Evolutionary conservation across 1,140 invertebrate species (phyloP), one percentile per base, ranked within the genome.

Genomic region (Holotrichia oblita): DNA sequence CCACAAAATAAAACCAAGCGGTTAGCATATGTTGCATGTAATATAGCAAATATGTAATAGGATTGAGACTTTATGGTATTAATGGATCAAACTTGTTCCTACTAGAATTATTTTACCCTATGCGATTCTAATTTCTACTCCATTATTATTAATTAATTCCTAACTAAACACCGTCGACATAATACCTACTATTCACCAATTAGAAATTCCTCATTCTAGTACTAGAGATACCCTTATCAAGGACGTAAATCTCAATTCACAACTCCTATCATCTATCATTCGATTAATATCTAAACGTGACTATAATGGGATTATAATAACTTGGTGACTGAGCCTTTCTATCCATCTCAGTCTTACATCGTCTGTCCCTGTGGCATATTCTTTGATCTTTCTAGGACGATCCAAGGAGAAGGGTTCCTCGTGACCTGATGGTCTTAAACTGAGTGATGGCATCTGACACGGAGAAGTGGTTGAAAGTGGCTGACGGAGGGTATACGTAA

Each of bases 61-160:
- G 4, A 34, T 34, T 34, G 1, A 34, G 1, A 1, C 27, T 34
- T 34, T 34, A 34, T 34, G 27, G 27, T 34, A 34, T 34, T 34
- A 34, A 34, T 34, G 4, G 1, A 34, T 34, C 27, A 34, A 34
- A 34, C 27, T 34, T 34, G 27, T 34, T 55, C 14, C 17, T 17
- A 55, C 1, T n/a, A 17, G 2, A 55, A 55, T 55, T 14, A 55
- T 55, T 6, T 9, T 17, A n/a, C 14, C 14, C 17, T n/a, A 3
- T 17, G 48, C 6, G 48, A n/a, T 55, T 55, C 0, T 17, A 55
- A 17, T 17, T 1, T 55, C 12, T 55, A 55, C 48, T 69, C 61
- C 61, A 69, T 69, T 69, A 69, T 69, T 69, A 69, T 69, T 69
- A 69, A 69, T 69, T 69, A 69, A 69, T 69, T 34, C 61, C 14